Evolutionary conservation across 2,113 vertebrate species (phyloP), one percentile per base, ranked within the genome.

Genomic region (Poeciliopsis prolifica): DNA sequence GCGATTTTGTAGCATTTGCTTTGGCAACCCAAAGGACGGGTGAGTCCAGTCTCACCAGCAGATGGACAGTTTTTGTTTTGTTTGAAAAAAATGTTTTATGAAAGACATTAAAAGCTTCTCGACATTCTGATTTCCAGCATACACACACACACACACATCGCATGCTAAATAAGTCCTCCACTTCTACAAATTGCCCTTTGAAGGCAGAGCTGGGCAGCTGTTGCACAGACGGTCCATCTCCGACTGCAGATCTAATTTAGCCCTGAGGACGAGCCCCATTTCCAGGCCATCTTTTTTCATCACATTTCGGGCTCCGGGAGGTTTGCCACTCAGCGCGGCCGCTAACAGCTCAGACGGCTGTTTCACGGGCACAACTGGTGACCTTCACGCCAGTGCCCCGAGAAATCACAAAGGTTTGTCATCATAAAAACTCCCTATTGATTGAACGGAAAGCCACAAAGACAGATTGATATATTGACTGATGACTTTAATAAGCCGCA

Each of bases 81-180:
- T 90, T 44, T 44, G 15, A 12, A 15, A 44, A 40, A 11, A 3
- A 3, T 13, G 12, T 42, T 14, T 90, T 79, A 84, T 90, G 82
- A 80, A 4, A 6, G 29, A 48, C 68, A 86, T 88, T 77, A 86
- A 86, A 79, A 84, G 44, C 80, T 64, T 81, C 61, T 77, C 26
- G 11, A 84, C 71, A 77, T 84, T 31, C 77, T 77, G 76, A 74
- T 79, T 74, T 76, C 66, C 69, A 72, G 74, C 68, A 40, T 64
- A 35, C 64, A 62, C 74, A 65, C 31, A 33, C 74, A 40, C 68
- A 35, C 64, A 62, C 74, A 65, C 51, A 35, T 3, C 12, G 80
- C 78, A 84, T 80, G 76, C 72, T 74, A 76, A 85, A 33, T 51
- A 40, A 44, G 73, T 51, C 58, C 75, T 44, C 30, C 4, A 31